Percentiles rank a stretch among this genome's conserved stretches.
phyloP scores from a whole-genome alignment of 1,140 invertebrate species.

The Aporrectodea caliginosa region DNA sequence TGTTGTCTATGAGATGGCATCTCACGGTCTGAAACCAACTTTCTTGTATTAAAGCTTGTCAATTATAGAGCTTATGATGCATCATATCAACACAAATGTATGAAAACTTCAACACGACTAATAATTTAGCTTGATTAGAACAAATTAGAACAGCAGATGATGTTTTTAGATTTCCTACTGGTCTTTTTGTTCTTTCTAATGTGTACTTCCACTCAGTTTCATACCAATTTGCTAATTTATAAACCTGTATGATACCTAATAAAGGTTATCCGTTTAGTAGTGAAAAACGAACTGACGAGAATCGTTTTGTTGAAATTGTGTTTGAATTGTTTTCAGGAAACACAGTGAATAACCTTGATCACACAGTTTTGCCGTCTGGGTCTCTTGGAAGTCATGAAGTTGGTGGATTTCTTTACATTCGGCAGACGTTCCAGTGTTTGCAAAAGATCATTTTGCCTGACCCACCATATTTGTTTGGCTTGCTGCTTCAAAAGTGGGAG shows the following conservation, averaged over 20 bases:
- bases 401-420: conserved; percentile 77
- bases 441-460: conserved; percentile 70
- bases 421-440: conserved; percentile 77
- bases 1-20: conserved; percentile 72
- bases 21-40: conserved; percentile 68
- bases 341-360: conserved; percentile 69
- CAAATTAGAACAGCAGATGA: too few species aligned
- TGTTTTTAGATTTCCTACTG: too few species aligned
- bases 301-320: not conserved
- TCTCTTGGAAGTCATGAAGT: conserved; percentile 69
- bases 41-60: not conserved
- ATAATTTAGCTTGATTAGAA: too few species aligned
- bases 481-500: conserved; percentile 81
- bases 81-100: too few species aligned
- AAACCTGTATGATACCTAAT: too few species aligned
- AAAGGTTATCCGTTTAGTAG: too few species aligned
- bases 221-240: too few species aligned
- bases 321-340: conserved; percentile 59
- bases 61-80: not conserved
- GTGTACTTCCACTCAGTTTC: too few species aligned
- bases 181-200: too few species aligned
- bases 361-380: conserved; percentile 57
- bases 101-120: too few species aligned
- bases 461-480: conserved; percentile 73
- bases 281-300: not conserved